phyloP scores from a whole-genome alignment of 2,888 invertebrate species.

The Tinea trinotella region DNA sequence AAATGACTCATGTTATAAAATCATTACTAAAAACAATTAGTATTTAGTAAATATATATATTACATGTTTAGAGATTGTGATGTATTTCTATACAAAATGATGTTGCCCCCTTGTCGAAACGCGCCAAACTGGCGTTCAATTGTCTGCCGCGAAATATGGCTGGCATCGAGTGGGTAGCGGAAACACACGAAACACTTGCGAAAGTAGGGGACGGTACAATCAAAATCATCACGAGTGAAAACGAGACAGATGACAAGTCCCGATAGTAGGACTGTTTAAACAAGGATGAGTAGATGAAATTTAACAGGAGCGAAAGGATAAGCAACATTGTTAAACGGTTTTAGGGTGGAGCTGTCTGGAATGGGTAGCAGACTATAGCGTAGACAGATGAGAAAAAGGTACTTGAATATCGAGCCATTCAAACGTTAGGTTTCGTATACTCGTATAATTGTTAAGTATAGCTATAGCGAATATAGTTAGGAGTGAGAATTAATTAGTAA shows the following conservation, averaged over 20 bases:
- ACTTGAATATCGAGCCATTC: background rate
- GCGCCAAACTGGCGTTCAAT: slow-evolving; percentile 70
- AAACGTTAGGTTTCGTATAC: background rate
- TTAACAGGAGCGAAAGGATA: slow-evolving; percentile 55
- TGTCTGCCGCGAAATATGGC: slow-evolving; percentile 65
- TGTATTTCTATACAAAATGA: slow-evolving; percentile 36
- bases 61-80: background rate
- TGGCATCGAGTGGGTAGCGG: slow-evolving; percentile 65
- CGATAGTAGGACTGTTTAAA: slow-evolving; percentile 53
- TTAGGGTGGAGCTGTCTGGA: slow-evolving; percentile 72
- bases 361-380: background rate
- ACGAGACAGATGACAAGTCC: slow-evolving; percentile 60
- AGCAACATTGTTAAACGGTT: slow-evolving; percentile 60
- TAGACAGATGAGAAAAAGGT: slow-evolving; percentile 1
- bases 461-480: too few species aligned
- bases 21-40: background rate
- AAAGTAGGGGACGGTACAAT: slow-evolving; percentile 61
- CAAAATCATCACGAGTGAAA: slow-evolving; percentile 46
- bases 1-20: slow-evolving; percentile 6
- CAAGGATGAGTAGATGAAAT: slow-evolving; percentile 51
- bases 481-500: too few species aligned
- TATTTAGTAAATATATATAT: background rate
- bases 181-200: slow-evolving; percentile 65
- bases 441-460: background rate
- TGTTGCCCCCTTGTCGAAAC: slow-evolving; percentile 48